A percentile compares a stretch with the other conserved stretches of the same genome.
These are phyloP conservation scores for Hipposideros larvatus DNA, from an alignment of 2,797 vertebrate species.

Conservation along the genomic window DNA sequence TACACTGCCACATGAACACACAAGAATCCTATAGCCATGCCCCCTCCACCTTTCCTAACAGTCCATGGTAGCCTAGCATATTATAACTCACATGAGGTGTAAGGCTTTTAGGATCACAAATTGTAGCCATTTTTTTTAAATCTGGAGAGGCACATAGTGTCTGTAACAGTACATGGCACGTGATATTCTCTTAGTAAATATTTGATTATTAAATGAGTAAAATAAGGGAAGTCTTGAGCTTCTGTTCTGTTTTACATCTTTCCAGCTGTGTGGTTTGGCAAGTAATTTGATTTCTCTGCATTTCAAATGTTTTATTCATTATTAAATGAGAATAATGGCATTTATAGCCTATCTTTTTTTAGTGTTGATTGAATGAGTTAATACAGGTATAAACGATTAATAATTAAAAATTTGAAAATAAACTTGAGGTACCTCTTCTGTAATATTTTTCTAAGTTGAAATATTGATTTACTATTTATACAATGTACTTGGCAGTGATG, in stretches of 20 bases:
- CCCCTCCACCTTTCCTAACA: background rate
- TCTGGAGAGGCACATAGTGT: background rate
- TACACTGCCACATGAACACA: background rate
- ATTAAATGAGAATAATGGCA: background rate
- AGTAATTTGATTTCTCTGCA: slow-evolving; percentile 25
- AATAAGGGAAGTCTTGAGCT: background rate
- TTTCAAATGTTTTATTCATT: background rate
- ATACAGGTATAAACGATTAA: background rate
- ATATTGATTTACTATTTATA: background rate
- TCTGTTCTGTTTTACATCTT: background rate
- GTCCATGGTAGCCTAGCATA: background rate
- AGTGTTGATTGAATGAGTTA: background rate
- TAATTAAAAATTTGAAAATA: background rate
- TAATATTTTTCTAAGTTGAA: background rate
- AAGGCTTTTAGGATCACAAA: background rate
- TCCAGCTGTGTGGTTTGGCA: background rate
- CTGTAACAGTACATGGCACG: background rate
- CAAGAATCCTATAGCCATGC: background rate
- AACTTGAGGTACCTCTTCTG: background rate
- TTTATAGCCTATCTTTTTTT: background rate
- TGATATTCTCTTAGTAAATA: background rate
- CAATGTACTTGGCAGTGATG: background rate
- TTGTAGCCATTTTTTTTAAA: background rate
- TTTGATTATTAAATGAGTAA: slow-evolving; percentile 9
- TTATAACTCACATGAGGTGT: background rate